A percentile compares a stretch with the other conserved stretches of the same genome.
phyloP scores from a whole-genome alignment of 2,888 invertebrate genomes.

The Acanthopleura granulata region DNA sequence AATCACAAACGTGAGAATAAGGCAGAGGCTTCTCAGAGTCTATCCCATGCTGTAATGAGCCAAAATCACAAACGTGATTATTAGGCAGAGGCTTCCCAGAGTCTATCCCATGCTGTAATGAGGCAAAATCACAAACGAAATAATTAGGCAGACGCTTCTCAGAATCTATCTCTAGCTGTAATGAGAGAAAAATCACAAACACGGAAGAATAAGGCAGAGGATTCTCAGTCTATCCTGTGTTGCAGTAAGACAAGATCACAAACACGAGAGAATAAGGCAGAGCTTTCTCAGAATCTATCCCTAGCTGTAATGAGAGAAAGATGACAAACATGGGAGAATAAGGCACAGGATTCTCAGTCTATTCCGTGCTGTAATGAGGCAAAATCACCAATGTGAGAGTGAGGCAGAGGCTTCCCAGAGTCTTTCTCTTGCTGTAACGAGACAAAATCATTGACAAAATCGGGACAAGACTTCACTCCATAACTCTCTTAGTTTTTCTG shows the following conservation, averaged over 20 bases:
- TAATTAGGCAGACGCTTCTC: slow-evolving; percentile 81
- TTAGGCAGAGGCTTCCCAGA: slow-evolving; percentile 80
- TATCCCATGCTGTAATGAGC: slow-evolving; percentile 75
- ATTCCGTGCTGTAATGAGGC: slow-evolving; percentile 75
- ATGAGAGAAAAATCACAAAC: slow-evolving; percentile 30
- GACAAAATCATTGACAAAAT: no score
- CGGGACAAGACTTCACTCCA: no score
- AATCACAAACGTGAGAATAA: slow-evolving; percentile 74
- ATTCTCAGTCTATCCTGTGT: slow-evolving; percentile 76
- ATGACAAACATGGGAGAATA: slow-evolving; percentile 75
- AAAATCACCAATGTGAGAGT: slow-evolving; percentile 31
- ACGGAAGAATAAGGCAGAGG: slow-evolving; percentile 81
- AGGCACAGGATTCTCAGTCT: slow-evolving; percentile 76
- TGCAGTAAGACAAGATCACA: slow-evolving; percentile 60
- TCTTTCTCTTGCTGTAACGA: no score
- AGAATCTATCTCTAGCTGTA: slow-evolving; percentile 78
- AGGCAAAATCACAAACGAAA: not conserved
- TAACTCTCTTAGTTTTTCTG: no score
- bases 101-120: slow-evolving; percentile 75
- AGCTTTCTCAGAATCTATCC: slow-evolving; percentile 76
- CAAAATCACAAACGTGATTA: slow-evolving; percentile 69
- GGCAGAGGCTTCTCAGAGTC: slow-evolving; percentile 78
- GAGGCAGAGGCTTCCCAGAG: no score
- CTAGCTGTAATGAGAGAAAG: slow-evolving; percentile 74
- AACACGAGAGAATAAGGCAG: slow-evolving; percentile 78